Evolutionary conservation across 2,888 invertebrate species (phyloP).

Genomic region (Idaea biselata): DNA sequence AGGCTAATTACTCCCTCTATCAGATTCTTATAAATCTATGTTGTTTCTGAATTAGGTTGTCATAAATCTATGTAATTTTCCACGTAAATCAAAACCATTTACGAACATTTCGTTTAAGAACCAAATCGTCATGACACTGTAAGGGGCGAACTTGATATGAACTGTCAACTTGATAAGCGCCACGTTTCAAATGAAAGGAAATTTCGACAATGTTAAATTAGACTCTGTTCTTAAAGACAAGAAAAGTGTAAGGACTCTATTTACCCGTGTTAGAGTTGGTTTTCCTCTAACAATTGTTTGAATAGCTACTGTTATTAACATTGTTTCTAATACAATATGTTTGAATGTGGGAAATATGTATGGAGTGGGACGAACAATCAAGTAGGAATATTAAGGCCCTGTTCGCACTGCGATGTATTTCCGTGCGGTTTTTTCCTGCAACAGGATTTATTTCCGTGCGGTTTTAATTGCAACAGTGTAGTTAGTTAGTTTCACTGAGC

Average conservation of each 20-base stretch:
- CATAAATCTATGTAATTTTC: not conserved
- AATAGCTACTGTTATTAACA: constrained; percentile 12
- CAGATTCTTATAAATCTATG: too few relatives aligned
- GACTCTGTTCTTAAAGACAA: not conserved
- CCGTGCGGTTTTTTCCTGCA: too few relatives aligned
- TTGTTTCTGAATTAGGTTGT: too few relatives aligned
- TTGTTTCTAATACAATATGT: constrained; percentile 39
- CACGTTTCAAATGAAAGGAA: constrained; percentile 17
- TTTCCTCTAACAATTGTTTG: constrained; percentile 5
- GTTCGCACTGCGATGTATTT: too few relatives aligned
- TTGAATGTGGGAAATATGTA: constrained; percentile 42
- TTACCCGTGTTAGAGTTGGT: not conserved
- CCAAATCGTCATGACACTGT: constrained; percentile 3
- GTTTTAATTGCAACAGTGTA: too few relatives aligned
- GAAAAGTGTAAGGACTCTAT: constrained; percentile 12
- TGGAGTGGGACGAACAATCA: constrained; percentile 36
- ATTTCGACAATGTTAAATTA: constrained; percentile 1
- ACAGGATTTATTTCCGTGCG: too few relatives aligned
- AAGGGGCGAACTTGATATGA: constrained; percentile 17
- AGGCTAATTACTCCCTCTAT: too few relatives aligned
- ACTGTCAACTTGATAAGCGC: constrained; percentile 28
- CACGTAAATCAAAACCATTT: not conserved
- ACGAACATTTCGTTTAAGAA: constrained; percentile 2
- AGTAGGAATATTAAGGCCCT: constrained; percentile 34
- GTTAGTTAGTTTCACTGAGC: too few relatives aligned